phyloP scores from a whole-genome alignment of 2,888 invertebrate species.

The Tortrix viridana region DNA sequence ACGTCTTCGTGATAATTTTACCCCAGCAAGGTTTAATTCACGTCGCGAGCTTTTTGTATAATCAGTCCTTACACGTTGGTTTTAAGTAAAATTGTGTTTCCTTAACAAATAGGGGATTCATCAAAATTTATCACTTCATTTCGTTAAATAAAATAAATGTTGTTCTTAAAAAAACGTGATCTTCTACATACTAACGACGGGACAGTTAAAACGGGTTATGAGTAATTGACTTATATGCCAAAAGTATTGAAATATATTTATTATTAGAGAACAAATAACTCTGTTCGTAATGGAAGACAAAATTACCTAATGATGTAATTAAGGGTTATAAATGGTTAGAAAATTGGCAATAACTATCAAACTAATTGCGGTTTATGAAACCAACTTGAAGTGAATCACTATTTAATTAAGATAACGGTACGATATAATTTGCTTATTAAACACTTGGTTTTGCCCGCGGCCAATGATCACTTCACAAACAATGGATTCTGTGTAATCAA shows the following conservation, averaged over 20 bases:
- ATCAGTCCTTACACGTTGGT: too few relatives aligned
- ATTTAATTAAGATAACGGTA: conserved; percentile 22
- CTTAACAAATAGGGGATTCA: too few relatives aligned
- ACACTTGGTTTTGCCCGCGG: not conserved
- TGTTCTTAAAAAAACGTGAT: not conserved
- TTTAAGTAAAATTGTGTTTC: too few relatives aligned
- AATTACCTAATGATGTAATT: conserved; percentile 31
- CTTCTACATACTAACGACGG: not conserved
- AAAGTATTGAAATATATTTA: conserved; percentile 25
- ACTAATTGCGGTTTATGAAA: conserved; percentile 23
- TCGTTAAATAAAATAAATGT: not conserved
- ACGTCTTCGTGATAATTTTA: too few relatives aligned
- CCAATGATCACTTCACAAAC: not conserved
- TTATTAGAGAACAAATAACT: conserved; percentile 24
- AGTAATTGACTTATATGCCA: conserved; percentile 4
- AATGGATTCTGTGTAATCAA: too few relatives aligned
- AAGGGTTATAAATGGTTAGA: conserved; percentile 33
- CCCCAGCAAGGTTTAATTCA: too few relatives aligned
- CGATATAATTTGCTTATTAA: conserved; percentile 15
- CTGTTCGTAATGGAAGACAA: conserved; percentile 15
- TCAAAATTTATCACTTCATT: too few relatives aligned
- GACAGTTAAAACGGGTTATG: conserved; percentile 2
- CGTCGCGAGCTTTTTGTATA: too few relatives aligned
- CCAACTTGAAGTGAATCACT: conserved; percentile 17
- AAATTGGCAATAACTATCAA: conserved; percentile 34